Base-by-base conservation (phyloP, 2,888 invertebrate species). In the Hemistola chrysoprasaria region DNA sequence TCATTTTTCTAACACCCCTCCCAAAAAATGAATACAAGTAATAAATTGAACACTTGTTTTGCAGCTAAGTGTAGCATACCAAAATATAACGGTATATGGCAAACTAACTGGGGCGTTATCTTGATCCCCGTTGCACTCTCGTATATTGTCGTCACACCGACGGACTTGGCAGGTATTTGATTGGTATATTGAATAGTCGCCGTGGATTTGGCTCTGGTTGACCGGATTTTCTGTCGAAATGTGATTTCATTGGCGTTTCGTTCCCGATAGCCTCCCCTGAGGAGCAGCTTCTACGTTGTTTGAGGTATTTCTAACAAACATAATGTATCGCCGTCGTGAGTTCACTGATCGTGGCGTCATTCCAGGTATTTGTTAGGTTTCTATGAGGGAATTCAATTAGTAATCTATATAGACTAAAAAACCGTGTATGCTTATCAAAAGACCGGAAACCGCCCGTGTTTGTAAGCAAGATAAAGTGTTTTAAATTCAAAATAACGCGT, bases 101-200 rank as follows among this genome's bases (percentile, higher is more conserved):
- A 84, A 78, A 74, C 68, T 66, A 79, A 78, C 51, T 75, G 78
- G 78, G 82, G 77, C 68, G 75, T 81, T 66, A 71, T 71, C 67
- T 71, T 61, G 72, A 64, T 55, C 72, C 78, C 80, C 71, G 63
- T 79, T 76, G 77, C 77, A 77, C 78, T 78, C 71, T 81, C 79
- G 78, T 87, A 85, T n/a, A 74, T 80, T 78, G 80, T 83, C 87
- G 86, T 78, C 85, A 77, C 87, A 78, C 87, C 87, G 82, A 83
- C 85, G 87, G 87, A 87, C 67, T 71, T 79, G 77, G 75, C 87
- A 88, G 88, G 88, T 88, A 88, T 84, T 88, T 85, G 77, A 85
- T 84, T 87, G 80, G 86, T 86, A 84, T 85, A 79, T 76, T 81
- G 80, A 78, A 78, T 79, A 82, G 82, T 79, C 71, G 78, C 53